Evolutionary conservation across 1,140 invertebrate species (phyloP), one percentile per base, ranked within the genome.

Genomic region (Microvelia longipes): DNA sequence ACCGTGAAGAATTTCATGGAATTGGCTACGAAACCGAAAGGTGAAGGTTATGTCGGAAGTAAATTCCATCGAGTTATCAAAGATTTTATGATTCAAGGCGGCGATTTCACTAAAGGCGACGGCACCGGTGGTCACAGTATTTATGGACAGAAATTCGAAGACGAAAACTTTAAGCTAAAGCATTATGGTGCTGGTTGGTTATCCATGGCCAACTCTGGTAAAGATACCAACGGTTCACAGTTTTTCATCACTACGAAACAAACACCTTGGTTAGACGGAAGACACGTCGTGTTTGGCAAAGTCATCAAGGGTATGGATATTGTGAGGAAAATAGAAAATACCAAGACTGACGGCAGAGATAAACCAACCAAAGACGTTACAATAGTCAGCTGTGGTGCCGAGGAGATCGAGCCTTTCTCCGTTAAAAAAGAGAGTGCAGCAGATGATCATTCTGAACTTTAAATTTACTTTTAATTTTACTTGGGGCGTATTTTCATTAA

Each of bases 271-370:
- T 83, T 98, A 30, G 94, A 98, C 83, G 93, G 93, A 24, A 86
- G 90, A 79, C 97, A 99, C 78, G 94, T 98, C 73, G 96, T 99
- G 15, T 99, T 98, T 80, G 97, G 96, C 70, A 98, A 98, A 84
- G 79, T 97, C 66, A 74, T 95, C 28, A 87, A 88, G 75, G 93
- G 94, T 81, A 95, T 96, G 91, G 84, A 90, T 81, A 80, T 95
- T 68, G 87, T 98, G 13, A 86, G 88, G 67, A 91, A 91, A 79
- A 92, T 98, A 76, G 94, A 97, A 80, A 82, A 81, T 30, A 82
- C 80, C 2, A 81, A 81, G 60, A 95, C 92, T 14, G 88, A 92
- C 78, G 79, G 81, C 28, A 82, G 86, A 73, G 93, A 96, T 78
- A 85, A 82, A 71, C 94, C 94, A 67, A 77, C 80, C n/a, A 84